Base-by-base conservation (phyloP, 1,140 invertebrate species). In the Chionoecetes opilio region DNA sequence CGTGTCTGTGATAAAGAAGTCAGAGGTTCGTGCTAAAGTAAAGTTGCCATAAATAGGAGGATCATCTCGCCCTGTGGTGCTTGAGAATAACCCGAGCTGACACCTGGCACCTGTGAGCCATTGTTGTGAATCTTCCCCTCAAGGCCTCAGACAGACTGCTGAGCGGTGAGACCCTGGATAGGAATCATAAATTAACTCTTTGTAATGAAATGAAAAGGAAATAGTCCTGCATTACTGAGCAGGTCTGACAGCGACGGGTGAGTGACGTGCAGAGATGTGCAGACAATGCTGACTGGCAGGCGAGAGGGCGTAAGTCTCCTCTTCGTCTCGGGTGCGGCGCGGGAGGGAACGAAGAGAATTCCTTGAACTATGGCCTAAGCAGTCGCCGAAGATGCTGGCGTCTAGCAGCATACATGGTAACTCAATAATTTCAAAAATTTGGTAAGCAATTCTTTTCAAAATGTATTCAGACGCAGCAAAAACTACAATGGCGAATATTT, bases 231-330 rank as follows among this genome's bases (percentile, higher is more conserved):
- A 75, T 75, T 26, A n/a, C 21, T 75, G n/a, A 75, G 21, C n/a
- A 21, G n/a, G 21, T 53, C 63, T 75, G 63, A 26, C 63, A 75
- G n/a, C n/a, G 63, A 26, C n/a, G 63, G 21, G 8, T 75, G 63
- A n/a, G 6, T 75, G 63, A n/a, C n/a, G 21, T 21, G 21, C n/a
- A 21, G 63, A 75, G n/a, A 75, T 75, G n/a, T 1, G 63, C 21
- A 75, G 63, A 75, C 63, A 75, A 75, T 75, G n/a, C 63, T 75
- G 63, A 21, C 63, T 75, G 63, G n/a, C 63, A 75, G 63, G 63
- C 63, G 8, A 26, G 63, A 75, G 46, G 46, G 46, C n/a, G 46
- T 17, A 11, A 9, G 8, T 53, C 46, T 53, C 46, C 46, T 53
- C 46, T 53, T 17, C 8, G 14, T 21, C 26, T n/a, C 2, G 63